Evolutionary conservation across 2,888 invertebrate genomes (phyloP).

Genomic region (Apodemia zela): DNA sequence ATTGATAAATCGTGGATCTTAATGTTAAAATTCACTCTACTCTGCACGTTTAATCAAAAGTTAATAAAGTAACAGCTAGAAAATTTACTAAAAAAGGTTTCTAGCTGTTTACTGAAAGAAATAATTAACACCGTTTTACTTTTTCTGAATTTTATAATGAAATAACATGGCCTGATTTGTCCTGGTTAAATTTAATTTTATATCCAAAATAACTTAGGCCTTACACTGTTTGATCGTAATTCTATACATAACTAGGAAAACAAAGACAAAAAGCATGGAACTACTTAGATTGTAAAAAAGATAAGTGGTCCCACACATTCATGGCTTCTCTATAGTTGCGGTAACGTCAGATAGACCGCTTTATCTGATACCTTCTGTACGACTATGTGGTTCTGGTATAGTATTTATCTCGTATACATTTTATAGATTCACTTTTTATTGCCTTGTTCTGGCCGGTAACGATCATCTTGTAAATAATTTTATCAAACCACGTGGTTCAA

Average conservation of each 20-base stretch:
- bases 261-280: slow-evolving; percentile 52
- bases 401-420: slow-evolving; percentile 26
- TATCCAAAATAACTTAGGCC: no score
- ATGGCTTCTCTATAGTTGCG: slow-evolving; percentile 62
- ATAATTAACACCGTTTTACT: no score
- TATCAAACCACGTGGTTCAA: neutral
- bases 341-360: slow-evolving; percentile 67
- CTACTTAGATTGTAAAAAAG: slow-evolving; percentile 37
- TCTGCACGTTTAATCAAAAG: no score
- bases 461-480: neutral
- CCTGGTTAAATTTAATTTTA: no score
- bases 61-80: no score
- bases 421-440: neutral
- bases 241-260: slow-evolving; percentile 35
- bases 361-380: slow-evolving; percentile 59
- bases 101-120: no score
- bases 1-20: no score
- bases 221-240: neutral
- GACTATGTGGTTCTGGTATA: slow-evolving; percentile 35
- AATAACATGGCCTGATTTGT: no score
- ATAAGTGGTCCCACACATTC: slow-evolving; percentile 65
- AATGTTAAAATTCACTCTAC: no score
- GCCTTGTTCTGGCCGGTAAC: neutral
- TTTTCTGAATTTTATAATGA: no score
- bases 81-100: no score